Base-by-base conservation (phyloP, 2,113 vertebrate species). In the Ramphastos sulfuratus region DNA sequence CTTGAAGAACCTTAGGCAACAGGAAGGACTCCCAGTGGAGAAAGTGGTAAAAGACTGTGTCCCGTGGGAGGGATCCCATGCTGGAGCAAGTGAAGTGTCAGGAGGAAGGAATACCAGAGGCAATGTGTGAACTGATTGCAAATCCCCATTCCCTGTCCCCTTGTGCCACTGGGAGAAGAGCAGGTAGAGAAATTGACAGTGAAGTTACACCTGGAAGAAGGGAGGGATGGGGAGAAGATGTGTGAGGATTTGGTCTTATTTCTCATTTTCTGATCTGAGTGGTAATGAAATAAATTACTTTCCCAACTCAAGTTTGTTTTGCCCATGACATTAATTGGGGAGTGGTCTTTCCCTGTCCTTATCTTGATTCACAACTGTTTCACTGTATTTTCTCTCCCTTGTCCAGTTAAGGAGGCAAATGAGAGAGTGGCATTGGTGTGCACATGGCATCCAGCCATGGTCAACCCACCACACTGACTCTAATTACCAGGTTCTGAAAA, bases 61-160 rank as follows among this genome's bases (percentile, higher is more conserved):
- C 15, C 46, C 0, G 0, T 44, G 25, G 13, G 16, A 35, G 48
- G 28, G 24, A 46, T 12, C 12, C 21, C 50, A 58, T 0, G 0
- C 7, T 24, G 28, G 31, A 35, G 59, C 24, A 54, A 54, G 21
- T 8, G 12, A 37, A 58, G 4, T 5, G 5, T 64, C 44, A 60
- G 65, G 28, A 78, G 21, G 42, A 82, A 50, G 25, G 17, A 82
- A 28, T 9, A 8, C 25, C 54, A 78, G 37, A 58, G n/a, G 19
- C 8, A n/a, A 6, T 1, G 10, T 35, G 24, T 24, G 37, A 37
- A 37, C 37, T 37, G 37, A 37, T 37, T 27, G 24, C 24, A 64
- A 64, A 15, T 9, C 35, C 35, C 35, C 37, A n/a, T 31, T 54
- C 30, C 59, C 37, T 37, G 9, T 37, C 37, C 7, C 5, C 2